Conservation (phyloP, 2,113 vertebrate genomes). For the Hippolais icterina region DNA sequence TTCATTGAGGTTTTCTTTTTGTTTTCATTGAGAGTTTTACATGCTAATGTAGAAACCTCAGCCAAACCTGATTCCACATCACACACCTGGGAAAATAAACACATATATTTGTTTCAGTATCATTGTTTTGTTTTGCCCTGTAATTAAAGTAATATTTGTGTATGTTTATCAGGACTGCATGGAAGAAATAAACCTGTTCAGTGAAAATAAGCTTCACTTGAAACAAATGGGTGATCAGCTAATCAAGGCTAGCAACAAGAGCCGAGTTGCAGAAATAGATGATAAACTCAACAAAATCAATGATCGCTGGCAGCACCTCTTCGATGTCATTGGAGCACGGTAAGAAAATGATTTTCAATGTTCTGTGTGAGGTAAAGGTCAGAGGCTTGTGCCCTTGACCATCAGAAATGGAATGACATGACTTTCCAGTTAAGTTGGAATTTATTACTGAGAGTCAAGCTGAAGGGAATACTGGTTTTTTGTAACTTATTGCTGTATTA, state of each 20-base stretch:
- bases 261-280: slow-evolving; percentile 83
- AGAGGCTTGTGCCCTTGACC: not conserved
- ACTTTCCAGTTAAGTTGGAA: not conserved
- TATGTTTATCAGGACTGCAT: slow-evolving; percentile 85
- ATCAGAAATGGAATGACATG: not conserved
- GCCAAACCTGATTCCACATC: not conserved
- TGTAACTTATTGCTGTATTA: not conserved
- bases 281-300: slow-evolving; percentile 89
- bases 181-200: slow-evolving; percentile 94
- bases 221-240: slow-evolving; percentile 90
- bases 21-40: not conserved
- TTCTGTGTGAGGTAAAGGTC: not conserved
- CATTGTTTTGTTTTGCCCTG: not conserved
- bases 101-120: not conserved
- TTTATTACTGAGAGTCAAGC: not conserved
- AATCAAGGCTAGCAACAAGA: slow-evolving; percentile 85
- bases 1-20: not conserved
- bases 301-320: slow-evolving; percentile 92
- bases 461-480: not conserved
- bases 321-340: slow-evolving; percentile 90
- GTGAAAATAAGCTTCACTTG: slow-evolving; percentile 88
- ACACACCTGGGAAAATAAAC: not conserved
- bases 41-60: not conserved
- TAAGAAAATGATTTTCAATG: slow-evolving; percentile 65
- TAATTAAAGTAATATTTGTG: not conserved